phyloP scores from a whole-genome alignment of 2,113 vertebrate genomes.

The Ictidomys tridecemlineatus region DNA sequence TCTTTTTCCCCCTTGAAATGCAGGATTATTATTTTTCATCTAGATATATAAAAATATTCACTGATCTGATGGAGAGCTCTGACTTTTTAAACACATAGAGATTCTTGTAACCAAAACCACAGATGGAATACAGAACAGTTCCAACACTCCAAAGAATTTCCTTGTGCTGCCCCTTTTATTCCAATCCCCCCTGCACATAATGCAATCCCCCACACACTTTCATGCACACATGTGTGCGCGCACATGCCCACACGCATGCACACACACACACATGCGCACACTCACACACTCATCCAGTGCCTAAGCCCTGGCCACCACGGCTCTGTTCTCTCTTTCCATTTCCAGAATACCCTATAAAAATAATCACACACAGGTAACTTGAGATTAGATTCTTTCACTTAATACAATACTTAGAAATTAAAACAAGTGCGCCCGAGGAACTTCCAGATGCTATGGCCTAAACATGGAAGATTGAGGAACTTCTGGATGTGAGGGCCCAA shows the following conservation, averaged over 20 bases:
- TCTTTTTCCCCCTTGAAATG: background rate
- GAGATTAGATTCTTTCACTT: background rate
- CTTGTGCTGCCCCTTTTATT: background rate
- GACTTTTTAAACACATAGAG: background rate
- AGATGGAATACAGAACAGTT: background rate
- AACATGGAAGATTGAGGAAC: too few species aligned
- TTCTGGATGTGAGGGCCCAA: too few species aligned
- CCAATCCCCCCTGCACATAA: background rate
- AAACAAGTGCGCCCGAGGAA: background rate
- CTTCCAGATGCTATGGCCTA: too few species aligned
- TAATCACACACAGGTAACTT: background rate
- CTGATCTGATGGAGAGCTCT: background rate
- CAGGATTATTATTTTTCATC: background rate
- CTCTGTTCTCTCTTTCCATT: background rate
- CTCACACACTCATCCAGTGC: background rate
- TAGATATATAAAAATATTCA: background rate
- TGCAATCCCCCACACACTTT: background rate
- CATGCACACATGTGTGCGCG: rapidly evolving
- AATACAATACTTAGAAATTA: background rate
- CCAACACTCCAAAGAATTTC: background rate
- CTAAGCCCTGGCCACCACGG: background rate
- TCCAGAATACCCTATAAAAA: background rate
- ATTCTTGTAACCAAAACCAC: background rate
- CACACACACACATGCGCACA: background rate
- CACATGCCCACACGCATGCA: too few species aligned